Evolutionary conservation across 2,113 vertebrate genomes (phyloP), one percentile per base, ranked within the genome.

Genomic region (Parotia lawesii): DNA sequence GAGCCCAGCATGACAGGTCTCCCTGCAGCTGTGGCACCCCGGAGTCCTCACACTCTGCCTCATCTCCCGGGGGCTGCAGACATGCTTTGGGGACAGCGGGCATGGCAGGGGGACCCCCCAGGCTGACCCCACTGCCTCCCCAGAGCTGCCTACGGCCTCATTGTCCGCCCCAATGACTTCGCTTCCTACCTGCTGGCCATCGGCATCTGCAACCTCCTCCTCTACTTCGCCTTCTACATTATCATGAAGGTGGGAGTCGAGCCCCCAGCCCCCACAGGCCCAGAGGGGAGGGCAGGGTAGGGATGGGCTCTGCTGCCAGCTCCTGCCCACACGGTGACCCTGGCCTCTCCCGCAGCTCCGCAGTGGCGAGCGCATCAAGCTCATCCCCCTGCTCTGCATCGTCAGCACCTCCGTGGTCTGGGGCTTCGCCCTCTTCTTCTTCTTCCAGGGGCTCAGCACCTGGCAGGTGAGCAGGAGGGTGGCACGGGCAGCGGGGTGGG

Each of bases 381-480:
- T 98, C 93, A 97, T 99, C 86, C 97, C 99, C 2, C 78, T 99
- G 90, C 98, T 99, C 89, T 99, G 98, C 89, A 99, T 99, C 60
- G 9, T 98, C 73, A 98, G 99, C 95, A 99, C 99, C 1, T 99
- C 99, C 0, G 98, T 99, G 74, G 99, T 99, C 31, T 99, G 99
- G 99, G 99, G 99, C 78, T 99, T 99, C 0, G 99, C 99, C 0
- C 98, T 99, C 62, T 99, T 98, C 95, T 99, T 99, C 98, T 99
- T 99, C 98, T 99, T 99, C 97, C 99, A 99, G 97, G 99, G 99
- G 31, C 99, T 99, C 85, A 99, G 99, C 97, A 99, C 99, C 62
- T 99, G 99, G 99, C 99, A 99, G 99, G 99, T 99, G 58, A 97
- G 98, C 8, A 1, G 42, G 14, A 2, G 12, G 64, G 37, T 1